Conservation (phyloP, 2,888 invertebrate genomes). For the Mesopsocus fuscifrons region DNA sequence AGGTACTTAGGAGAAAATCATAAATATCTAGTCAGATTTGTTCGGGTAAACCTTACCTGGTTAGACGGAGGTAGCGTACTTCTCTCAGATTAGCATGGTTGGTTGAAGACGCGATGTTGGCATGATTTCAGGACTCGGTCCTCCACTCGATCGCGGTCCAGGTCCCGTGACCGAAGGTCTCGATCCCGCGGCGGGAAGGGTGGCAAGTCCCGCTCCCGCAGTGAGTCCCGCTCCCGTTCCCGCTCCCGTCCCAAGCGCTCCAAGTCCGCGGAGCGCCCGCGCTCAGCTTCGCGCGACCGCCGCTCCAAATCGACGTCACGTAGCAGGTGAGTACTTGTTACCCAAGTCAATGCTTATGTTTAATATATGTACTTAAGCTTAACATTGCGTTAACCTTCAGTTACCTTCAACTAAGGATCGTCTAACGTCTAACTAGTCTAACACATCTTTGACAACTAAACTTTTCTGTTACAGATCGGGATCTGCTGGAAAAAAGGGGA, state of each 20-base stretch:
- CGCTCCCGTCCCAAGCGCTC: conserved; percentile 6
- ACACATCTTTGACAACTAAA: too few relatives aligned
- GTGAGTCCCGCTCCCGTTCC: not conserved
- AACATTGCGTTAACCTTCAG: not conserved
- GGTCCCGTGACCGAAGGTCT: conserved; percentile 21
- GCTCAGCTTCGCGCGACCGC: conserved; percentile 1
- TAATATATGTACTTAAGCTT: not conserved
- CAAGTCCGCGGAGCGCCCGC: too few relatives aligned
- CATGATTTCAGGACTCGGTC: conserved; percentile 1
- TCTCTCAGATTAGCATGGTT: too few relatives aligned
- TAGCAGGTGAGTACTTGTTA: conserved; percentile 1
- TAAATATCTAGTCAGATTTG: too few relatives aligned
- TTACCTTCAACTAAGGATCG: not conserved
- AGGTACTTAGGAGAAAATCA: too few relatives aligned
- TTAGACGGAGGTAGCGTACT: too few relatives aligned
- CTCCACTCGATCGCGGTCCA: conserved; percentile 16
- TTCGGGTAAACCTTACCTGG: too few relatives aligned
- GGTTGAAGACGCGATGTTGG: too few relatives aligned
- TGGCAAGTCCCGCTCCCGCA: too few relatives aligned
- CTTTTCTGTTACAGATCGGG: too few relatives aligned
- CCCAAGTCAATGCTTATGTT: not conserved
- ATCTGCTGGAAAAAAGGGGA: too few relatives aligned
- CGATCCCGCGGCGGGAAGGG: not conserved
- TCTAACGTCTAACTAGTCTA: too few relatives aligned
- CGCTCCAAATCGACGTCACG: conserved; percentile 5